These are phyloP conservation scores for Saccostrea glomerata DNA, from an alignment of 1,140 invertebrate species.

Conservation along the genomic window DNA sequence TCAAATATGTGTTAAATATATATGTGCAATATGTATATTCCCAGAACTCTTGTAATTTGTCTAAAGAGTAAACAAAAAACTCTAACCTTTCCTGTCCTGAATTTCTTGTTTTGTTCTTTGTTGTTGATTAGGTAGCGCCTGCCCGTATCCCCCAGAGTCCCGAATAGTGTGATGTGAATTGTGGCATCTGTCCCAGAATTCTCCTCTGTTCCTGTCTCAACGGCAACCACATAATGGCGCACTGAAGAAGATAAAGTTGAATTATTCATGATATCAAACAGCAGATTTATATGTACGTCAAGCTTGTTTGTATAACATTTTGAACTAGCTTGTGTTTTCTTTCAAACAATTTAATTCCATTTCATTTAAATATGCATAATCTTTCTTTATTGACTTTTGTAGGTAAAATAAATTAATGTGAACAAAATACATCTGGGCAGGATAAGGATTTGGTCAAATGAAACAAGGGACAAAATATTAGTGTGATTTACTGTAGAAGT, in stretches of 20 bases:
- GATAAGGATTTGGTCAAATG: no score
- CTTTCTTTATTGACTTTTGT: no score
- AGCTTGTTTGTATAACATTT: no score
- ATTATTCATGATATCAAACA: background rate
- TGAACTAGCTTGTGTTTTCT: no score
- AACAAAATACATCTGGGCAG: no score
- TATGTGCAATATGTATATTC: background rate
- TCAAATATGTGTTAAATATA: background rate
- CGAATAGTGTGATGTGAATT: conserved; percentile 69
- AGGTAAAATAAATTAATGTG: no score
- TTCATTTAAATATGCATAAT: no score
- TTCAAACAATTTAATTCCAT: no score
- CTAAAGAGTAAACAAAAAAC: background rate
- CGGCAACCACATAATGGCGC: conserved; percentile 69
- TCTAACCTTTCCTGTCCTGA: conserved; percentile 68
- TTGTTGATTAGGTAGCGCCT: conserved; percentile 66
- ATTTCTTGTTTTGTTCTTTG: conserved; percentile 64
- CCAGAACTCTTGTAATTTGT: background rate
- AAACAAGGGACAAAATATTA: no score
- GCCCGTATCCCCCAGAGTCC: conserved; percentile 70
- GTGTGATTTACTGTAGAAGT: no score
- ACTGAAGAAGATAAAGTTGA: conserved; percentile 54
- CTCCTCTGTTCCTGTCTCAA: conserved; percentile 64
- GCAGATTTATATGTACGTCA: background rate
- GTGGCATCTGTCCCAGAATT: conserved; percentile 70